phyloP scores from a whole-genome alignment of 2,888 invertebrate genomes.

The Pristionchus entomophagus region DNA sequence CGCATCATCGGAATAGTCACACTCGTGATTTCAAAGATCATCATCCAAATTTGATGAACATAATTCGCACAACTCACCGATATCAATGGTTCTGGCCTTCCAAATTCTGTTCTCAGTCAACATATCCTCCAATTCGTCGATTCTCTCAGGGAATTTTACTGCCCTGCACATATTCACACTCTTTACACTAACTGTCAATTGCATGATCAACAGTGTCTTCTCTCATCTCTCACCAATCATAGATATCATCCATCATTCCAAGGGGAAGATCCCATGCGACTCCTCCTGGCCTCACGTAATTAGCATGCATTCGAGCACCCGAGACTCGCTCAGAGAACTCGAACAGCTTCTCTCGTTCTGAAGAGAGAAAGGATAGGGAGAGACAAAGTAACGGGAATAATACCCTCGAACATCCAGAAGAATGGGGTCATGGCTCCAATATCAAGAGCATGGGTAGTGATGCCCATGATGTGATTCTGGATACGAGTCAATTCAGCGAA shows the following conservation, averaged over 20 bases:
- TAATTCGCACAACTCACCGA: constrained; percentile 76
- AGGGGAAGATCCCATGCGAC: constrained; percentile 93
- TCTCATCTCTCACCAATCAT: constrained; percentile 85
- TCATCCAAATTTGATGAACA: too few species aligned
- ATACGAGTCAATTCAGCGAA: constrained; percentile 96
- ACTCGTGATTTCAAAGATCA: too few species aligned
- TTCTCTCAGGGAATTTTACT: constrained; percentile 86
- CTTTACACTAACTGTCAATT: too few species aligned
- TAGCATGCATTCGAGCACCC: constrained; percentile 98
- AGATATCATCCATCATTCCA: constrained; percentile 96
- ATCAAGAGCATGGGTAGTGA: constrained; percentile 96
- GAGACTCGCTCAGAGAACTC: constrained; percentile 98
- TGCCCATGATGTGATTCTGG: constrained; percentile 96
- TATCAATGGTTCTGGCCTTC: constrained; percentile 90
- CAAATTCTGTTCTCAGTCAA: constrained; percentile 93
- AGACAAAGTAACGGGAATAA: background rate
- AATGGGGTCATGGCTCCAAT: constrained; percentile 97
- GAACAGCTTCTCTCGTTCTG: constrained; percentile 85
- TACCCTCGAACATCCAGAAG: constrained; percentile 97
- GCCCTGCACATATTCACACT: background rate
- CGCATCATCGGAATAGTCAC: too few species aligned
- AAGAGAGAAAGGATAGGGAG: constrained; percentile 6
- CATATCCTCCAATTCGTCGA: constrained; percentile 97
- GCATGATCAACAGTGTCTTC: too few species aligned
- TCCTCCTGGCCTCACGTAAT: constrained; percentile 97